Base-by-base conservation (phyloP, 2,797 vertebrate genomes). In the Lacerta agilis region DNA sequence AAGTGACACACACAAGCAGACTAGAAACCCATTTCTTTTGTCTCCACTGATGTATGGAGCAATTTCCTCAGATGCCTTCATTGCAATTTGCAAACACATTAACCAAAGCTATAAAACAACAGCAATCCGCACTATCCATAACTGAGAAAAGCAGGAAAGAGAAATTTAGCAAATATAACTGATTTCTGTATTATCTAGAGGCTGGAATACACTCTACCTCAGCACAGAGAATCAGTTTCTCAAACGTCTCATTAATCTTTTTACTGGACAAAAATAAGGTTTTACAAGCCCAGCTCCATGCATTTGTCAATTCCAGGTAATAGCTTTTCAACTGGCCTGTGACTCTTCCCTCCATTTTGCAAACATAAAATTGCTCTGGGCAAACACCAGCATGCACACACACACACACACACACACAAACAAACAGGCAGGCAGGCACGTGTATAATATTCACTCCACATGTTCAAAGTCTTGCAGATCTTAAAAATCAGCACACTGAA, bases 71-170 rank as follows among this genome's bases (percentile, higher is more conserved):
- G 89, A 91, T 83, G 95, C 91, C 92, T 95, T 93, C 92, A 92
- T 76, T 75, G 92, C 90, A 94, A 94, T 97, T 96, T 96, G 94
- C 90, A 96, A 96, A 95, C 89, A 90, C 93, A 96, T 96, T 97
- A 96, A 92, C 94, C 94, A 93, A 94, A 88, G 79, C 93, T 92
- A 93, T 94, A 94, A 97, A 96, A 94, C 89, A 96, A 95, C 97
- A 96, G 82, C 90, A 95, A 93, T 92, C 89, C 94, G 90, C 33
- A 89, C 88, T 94, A 93, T 58, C 86, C 88, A 25, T 93, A 91
- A 91, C 81, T 87, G 88, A 93, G 76, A 92, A 94, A 83, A 89
- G 36, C 1, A 13, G 93, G 89, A 91, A 87, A 87, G n/a, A 90
- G 87, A 89, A 93, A 95, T 87, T 93, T 64, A 93, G 89, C 93